Base-by-base conservation (phyloP, 2,113 vertebrate genomes). In the Rhinopomastus cyanomelas region DNA sequence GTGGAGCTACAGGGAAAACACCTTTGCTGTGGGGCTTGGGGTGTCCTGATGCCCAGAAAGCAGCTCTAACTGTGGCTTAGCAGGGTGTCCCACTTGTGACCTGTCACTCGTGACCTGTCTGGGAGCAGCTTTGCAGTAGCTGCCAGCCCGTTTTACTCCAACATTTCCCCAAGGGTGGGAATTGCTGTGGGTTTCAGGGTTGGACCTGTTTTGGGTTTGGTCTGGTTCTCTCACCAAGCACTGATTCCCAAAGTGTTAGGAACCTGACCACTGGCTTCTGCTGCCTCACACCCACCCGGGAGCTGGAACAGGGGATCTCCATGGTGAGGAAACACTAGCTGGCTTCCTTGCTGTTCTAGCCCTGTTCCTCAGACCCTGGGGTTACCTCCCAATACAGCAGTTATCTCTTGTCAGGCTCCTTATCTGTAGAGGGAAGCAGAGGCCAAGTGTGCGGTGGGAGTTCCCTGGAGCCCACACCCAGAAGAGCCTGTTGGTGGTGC, bases 401-500 rank as follows among this genome's bases (percentile, higher is more conserved):
- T 79, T 95, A 87, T 92, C 94, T 92, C 79, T 57, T 11, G 52
- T 9, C 91, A 12, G 81, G 8, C 0, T 59, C 55, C 48, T 93
- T 92, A 93, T 87, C 93, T n/a, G 72, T 39, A 12, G 32, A 22
- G 86, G 73, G 30, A 61, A 60, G 72, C 71, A 7, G 79, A 79
- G 81, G 53, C 85, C 53, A 51, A 34, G 90, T 64, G 65, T 18
- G 69, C 0, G 64, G 16, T 56, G 15, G 75, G 88, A 92, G 75
- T 22, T 82, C 72, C 87, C 69, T 32, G 4, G 36, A 86, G 49
- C 90, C 81, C 83, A 75, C 72, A 23, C 73, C 88, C 92, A 25
- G n/a, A 64, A 34, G 8, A 62, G 56, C 0, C 12, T 23, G 10
- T 32, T 78, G 5, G 6, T 4, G 86, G 92, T 11, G 44, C 76